Evolutionary conservation across 1,140 invertebrate species (phyloP).

Genomic region (Leptinotarsa undecemlineata): DNA sequence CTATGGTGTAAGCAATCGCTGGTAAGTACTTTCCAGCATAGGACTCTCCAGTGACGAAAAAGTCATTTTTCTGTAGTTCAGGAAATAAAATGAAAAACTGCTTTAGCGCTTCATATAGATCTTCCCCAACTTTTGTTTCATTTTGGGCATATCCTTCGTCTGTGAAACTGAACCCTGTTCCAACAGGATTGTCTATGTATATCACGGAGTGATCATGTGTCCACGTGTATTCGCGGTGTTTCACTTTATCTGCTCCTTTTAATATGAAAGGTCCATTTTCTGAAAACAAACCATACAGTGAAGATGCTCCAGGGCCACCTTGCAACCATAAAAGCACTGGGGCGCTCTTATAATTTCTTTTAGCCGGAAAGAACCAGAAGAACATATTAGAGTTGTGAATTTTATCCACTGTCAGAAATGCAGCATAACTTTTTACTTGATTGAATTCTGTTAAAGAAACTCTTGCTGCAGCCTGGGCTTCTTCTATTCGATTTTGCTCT

Average conservation of each 20-base stretch:
- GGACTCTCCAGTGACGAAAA: constrained; percentile 82
- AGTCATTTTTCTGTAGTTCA: constrained; percentile 66
- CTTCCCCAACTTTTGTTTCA: constrained; percentile 66
- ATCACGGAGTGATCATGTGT: constrained; percentile 67
- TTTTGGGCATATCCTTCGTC: constrained; percentile 67
- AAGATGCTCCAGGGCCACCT: constrained; percentile 73
- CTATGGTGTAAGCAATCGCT: constrained; percentile 73
- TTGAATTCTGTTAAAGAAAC: constrained; percentile 37
- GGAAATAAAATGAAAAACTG: constrained; percentile 78
- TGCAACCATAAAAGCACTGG: constrained; percentile 77
- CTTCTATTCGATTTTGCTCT: constrained; percentile 55
- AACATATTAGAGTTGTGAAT: constrained; percentile 69
- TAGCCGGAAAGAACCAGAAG: constrained; percentile 77
- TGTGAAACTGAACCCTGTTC: constrained; percentile 77
- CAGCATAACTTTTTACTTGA: constrained; percentile 59
- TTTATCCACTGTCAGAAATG: constrained; percentile 74
- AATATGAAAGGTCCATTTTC: constrained; percentile 68
- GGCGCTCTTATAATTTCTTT: constrained; percentile 55
- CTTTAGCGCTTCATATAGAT: constrained; percentile 66
- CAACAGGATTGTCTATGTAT: constrained; percentile 88
- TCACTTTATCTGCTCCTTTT: constrained; percentile 54
- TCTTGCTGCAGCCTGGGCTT: constrained; percentile 44
- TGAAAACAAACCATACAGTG: constrained; percentile 72
- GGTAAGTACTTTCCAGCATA: constrained; percentile 85
- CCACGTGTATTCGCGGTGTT: constrained; percentile 62